Evolutionary conservation across 2,888 invertebrate species (phyloP), one percentile per base, ranked within the genome.

Genomic region (Gastracanthus pulcherrimus): DNA sequence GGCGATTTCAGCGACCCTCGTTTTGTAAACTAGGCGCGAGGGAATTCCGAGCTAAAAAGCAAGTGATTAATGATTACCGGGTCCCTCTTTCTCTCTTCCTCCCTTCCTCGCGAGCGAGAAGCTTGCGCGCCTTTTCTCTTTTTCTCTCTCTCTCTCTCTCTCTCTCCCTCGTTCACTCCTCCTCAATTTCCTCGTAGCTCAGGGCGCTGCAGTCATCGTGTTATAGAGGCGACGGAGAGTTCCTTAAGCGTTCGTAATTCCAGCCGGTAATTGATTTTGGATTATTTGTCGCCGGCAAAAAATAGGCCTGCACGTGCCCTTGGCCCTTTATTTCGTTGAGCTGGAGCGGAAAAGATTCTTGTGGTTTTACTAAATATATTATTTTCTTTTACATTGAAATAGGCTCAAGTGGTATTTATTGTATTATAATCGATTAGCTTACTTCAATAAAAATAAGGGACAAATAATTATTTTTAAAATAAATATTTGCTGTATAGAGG

Each of bases 11-110:
- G 84, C 88, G 87, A 89, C 90, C 88, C 89, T 89, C 88, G 87
- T 88, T 88, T 86, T 89, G 89, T 89, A 89, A 91, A 91, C 88
- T 89, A 90, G 89, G 87, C 90, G 88, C 90, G 87, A 90, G 90
- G 90, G 90, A 89, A 89, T 90, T 90, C 88, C 87, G 82, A 86
- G 88, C 89, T 90, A 91, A 91, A 90, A 90, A 90, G 88, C 89
- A 82, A 84, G 89, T 91, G 91, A 91, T 91, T 91, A 90, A 91
- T 91, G 91, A 89, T 89, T 87, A 84, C 79, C 81, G 81, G 84
- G 80, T 71, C 79, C 75, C 81, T 31, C 19, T 69, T 58, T 67
- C 55, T 67, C 66, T 78, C 62, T 31, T 48, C 13, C 34, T 51
- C 66, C 29, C 45, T n/a, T 29, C 38, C 55, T n/a, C 67, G 4